phyloP scores from a whole-genome alignment of 30 jellyfish, hydroid and myxozoan genomes.

The Mastigias papua region DNA sequence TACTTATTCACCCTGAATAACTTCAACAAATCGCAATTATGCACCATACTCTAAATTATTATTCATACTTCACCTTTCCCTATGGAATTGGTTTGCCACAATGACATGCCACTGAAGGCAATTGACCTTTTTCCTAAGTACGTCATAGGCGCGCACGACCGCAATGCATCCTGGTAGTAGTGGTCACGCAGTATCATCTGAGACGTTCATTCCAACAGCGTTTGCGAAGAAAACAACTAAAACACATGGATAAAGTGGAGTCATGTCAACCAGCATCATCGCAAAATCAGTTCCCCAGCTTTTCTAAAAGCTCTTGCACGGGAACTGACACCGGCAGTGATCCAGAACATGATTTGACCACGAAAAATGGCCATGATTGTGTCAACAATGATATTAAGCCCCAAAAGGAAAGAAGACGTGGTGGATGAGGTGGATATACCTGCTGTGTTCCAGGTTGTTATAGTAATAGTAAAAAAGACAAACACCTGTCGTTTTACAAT shows the following conservation, averaged over 20 bases:
- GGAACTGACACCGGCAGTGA: neutral
- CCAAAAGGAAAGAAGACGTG: neutral
- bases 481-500: constrained; percentile 29
- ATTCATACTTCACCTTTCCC: too few species aligned
- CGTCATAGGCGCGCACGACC: constrained; percentile 7
- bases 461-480: constrained; percentile 26
- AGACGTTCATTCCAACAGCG: neutral
- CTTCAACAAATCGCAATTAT: too few species aligned
- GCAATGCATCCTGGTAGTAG: constrained; percentile 8
- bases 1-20: too few species aligned
- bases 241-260: neutral
- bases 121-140: neutral
- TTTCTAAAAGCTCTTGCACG: constrained; percentile 3
- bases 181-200: constrained; percentile 4
- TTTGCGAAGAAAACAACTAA: neutral
- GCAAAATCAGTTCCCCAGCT: neutral
- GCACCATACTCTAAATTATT: too few species aligned
- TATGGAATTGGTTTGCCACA: too few species aligned
- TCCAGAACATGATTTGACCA: neutral
- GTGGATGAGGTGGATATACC: constrained; percentile 21
- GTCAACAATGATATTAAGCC: neutral
- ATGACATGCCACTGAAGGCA: too few species aligned
- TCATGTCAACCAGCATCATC: neutral
- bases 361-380: neutral
- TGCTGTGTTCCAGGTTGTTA: constrained; percentile 32